phyloP scores from a whole-genome alignment of 2,888 invertebrate species.

The Lasioglossum villosulum region DNA sequence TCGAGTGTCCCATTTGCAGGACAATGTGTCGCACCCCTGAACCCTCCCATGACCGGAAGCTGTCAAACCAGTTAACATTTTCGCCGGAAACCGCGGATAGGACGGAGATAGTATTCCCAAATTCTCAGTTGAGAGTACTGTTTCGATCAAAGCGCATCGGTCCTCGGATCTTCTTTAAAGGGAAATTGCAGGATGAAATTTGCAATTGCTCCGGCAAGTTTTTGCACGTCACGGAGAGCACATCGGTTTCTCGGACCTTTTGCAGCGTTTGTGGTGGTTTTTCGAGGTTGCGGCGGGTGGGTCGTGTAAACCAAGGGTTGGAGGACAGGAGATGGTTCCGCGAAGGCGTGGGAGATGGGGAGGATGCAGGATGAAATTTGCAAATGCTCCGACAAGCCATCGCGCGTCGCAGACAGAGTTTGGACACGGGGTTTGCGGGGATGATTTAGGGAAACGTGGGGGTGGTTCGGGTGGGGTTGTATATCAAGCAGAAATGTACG shows the following conservation, averaged over 20 bases:
- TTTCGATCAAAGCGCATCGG: background rate
- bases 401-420: background rate
- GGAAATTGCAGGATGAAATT: background rate
- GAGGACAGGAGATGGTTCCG: background rate
- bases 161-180: background rate
- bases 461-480: conserved; percentile 34
- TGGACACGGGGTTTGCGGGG: background rate
- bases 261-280: conserved; percentile 28
- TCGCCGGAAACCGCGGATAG: conserved; percentile 39
- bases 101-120: background rate
- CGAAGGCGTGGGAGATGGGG: conserved; percentile 9
- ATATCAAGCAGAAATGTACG: conserved; percentile 66
- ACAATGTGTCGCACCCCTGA: background rate
- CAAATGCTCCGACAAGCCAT: conserved; percentile 61
- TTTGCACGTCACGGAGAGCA: conserved; percentile 9
- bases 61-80: conserved; percentile 39
- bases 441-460: background rate
- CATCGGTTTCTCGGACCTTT: conserved; percentile 59
- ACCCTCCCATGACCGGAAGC: background rate
- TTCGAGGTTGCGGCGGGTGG: background rate
- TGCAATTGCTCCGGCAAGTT: background rate
- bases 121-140: background rate
- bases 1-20: background rate
- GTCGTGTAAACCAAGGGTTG: background rate
- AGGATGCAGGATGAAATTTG: conserved; percentile 59